Evolutionary conservation across 1,140 invertebrate genomes (phyloP).

Genomic region (Eciton burchellii): DNA sequence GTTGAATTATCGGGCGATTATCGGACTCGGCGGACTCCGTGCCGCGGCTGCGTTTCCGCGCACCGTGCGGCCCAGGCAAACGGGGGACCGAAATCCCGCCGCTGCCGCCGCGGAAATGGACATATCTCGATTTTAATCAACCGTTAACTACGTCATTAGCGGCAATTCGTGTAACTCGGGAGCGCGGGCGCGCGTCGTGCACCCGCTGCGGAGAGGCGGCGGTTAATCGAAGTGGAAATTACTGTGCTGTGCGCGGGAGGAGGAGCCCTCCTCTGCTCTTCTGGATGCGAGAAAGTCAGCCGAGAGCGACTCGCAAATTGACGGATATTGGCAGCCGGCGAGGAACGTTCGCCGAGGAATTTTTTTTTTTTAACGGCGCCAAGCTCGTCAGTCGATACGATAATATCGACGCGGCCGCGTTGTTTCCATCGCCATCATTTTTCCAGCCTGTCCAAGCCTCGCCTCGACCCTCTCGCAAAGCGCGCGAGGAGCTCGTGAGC

Average conservation of each 20-base stretch:
- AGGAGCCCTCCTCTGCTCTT: slow-evolving; percentile 32
- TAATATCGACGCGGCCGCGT: slow-evolving; percentile 7
- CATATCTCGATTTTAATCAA: slow-evolving; percentile 72
- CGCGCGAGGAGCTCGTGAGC: too few species aligned
- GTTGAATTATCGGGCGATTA: slow-evolving; percentile 54
- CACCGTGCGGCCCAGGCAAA: not conserved
- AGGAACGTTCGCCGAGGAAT: slow-evolving; percentile 49
- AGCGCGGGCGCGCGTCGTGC: not conserved
- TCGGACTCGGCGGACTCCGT: slow-evolving; percentile 54
- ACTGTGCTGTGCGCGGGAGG: slow-evolving; percentile 58
- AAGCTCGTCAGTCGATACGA: slow-evolving; percentile 35
- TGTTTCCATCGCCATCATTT: slow-evolving; percentile 10
- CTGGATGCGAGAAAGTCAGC: slow-evolving; percentile 39
- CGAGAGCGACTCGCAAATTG: slow-evolving; percentile 56
- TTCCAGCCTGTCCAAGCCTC: not conserved
- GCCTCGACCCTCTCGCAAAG: too few species aligned
- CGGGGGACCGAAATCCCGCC: slow-evolving; percentile 40
- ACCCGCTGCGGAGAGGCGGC: slow-evolving; percentile 23
- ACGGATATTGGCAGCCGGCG: slow-evolving; percentile 70
- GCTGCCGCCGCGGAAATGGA: slow-evolving; percentile 42
- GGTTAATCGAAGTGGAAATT: slow-evolving; percentile 78
- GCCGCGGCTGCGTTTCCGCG: slow-evolving; percentile 37
- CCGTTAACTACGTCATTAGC: slow-evolving; percentile 71
- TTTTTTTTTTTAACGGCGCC: slow-evolving; percentile 21
- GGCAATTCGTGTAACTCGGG: slow-evolving; percentile 59